phyloP scores from a whole-genome alignment of 2,888 invertebrate genomes.

The Leptopterna dolabrata region DNA sequence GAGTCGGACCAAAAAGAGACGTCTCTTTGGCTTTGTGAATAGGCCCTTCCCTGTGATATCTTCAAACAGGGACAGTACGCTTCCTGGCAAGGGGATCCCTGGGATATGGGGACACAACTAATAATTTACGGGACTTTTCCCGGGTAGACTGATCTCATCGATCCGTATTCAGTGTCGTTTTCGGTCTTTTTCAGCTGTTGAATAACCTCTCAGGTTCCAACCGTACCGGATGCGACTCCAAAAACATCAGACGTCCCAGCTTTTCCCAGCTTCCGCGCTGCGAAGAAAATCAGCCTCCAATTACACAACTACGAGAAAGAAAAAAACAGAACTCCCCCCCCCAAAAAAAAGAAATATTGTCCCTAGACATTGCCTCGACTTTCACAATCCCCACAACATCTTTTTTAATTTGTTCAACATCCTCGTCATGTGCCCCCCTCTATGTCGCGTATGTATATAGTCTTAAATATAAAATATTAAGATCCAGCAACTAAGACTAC shows the following conservation, averaged over 20 bases:
- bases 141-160: too few species aligned
- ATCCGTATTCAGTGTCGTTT: background rate
- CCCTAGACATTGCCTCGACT: background rate
- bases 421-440: background rate
- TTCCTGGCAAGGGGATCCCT: too few species aligned
- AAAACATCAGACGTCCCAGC: background rate
- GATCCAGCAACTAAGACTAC: background rate
- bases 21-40: too few species aligned
- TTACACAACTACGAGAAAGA: background rate
- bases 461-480: background rate
- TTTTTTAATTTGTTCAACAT: background rate
- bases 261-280: background rate
- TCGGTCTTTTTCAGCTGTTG: background rate
- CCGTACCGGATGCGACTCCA: background rate
- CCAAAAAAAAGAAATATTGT: background rate
- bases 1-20: too few species aligned
- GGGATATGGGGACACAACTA: too few species aligned
- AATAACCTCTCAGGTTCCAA: background rate
- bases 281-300: background rate
- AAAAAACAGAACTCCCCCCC: background rate
- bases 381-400: background rate
- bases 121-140: too few species aligned
- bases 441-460: background rate
- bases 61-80: too few species aligned
- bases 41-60: too few species aligned